Percentiles rank a stretch among this genome's conserved stretches.
These are phyloP conservation scores for Morus bassanus DNA, from an alignment of 2,797 vertebrate genomes.

Conservation along the genomic window DNA sequence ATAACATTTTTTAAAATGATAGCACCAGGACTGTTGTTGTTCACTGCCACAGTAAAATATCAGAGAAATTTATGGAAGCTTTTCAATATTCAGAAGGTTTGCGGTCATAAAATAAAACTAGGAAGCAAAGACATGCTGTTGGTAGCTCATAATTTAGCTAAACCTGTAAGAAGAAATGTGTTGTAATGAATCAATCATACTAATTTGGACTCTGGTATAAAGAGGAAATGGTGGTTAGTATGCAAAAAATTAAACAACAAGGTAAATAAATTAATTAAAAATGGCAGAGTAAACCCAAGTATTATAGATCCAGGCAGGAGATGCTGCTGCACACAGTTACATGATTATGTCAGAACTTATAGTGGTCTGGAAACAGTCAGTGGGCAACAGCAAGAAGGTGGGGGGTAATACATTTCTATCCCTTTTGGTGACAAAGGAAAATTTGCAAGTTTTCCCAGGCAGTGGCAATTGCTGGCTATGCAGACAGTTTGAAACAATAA, in stretches of 20 bases:
- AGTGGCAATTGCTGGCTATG: neutral
- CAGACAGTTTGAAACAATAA: neutral
- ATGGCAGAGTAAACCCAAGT: neutral
- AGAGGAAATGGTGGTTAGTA: neutral
- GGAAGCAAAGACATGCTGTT: neutral
- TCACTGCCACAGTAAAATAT: slow-evolving; percentile 35
- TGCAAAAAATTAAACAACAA: neutral
- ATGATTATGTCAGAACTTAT: neutral
- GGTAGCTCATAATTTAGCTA: slow-evolving; percentile 25
- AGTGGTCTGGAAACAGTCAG: neutral
- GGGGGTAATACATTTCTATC: neutral
- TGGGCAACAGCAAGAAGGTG: neutral
- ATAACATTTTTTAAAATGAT: slow-evolving; percentile 44
- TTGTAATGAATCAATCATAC: neutral
- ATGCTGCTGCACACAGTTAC: neutral
- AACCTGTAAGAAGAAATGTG: neutral
- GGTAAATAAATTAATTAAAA: slow-evolving; percentile 2
- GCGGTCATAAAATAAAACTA: slow-evolving; percentile 15
- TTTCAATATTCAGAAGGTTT: slow-evolving; percentile 29
- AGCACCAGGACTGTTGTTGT: slow-evolving; percentile 19
- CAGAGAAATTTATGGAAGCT: slow-evolving; percentile 30
- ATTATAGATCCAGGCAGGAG: neutral
- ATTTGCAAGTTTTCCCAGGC: neutral
- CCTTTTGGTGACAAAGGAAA: neutral
- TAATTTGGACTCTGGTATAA: neutral